Evolutionary conservation across 53 echinoderm and acorn worm genomes (phyloP), one percentile per base, ranked within the genome.

Genomic region (Crossaster papposus): DNA sequence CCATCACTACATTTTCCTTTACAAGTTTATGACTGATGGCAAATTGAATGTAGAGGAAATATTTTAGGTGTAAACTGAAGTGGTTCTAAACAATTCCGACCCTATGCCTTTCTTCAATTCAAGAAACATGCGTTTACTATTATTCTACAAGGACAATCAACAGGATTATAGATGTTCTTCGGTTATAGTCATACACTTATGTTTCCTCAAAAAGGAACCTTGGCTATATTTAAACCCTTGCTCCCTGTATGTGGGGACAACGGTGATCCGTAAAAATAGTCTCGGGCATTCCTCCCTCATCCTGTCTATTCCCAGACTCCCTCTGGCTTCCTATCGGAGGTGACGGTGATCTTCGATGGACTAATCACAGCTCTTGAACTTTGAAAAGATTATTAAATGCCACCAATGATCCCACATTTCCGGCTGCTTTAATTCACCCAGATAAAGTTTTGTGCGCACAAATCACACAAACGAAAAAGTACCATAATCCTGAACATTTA

Each of bases 211-310:
- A 28, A 20, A 28, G 68, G 29, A 58, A 68, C 28, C 68, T 44
- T 9, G 44, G 44, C 68, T 68, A 68, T 68, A 26, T 68, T 68
- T 68, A 68, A 68, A 68, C 24, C 11, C 22, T 23, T 23, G 18
- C 18, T 3, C 17, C 23, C 3, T 62, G 18, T 20, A 62, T 18
- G 62, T 17, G 23, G 62, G 28, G 68, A n/a, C 24, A 68, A 68
- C 28, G 28, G 2, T 28, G 68, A 26, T 23, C 62, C 28, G 6
- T 68, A 68, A 26, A n/a, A 68, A 68, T 68, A 68, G 68, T 68
- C n/a, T 68, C n/a, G n/a, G 68, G 68, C 28, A 68, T 68, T 28
- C n/a, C 68, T 68, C n/a, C 68, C 28, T 26, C n/a, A 68, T 68
- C 68, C 68, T 18, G 68, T 68, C 68, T 68, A 68, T 68, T 26